phyloP scores from a whole-genome alignment of 2,113 vertebrate species.

The Machaerirhynchus nigripectus region DNA sequence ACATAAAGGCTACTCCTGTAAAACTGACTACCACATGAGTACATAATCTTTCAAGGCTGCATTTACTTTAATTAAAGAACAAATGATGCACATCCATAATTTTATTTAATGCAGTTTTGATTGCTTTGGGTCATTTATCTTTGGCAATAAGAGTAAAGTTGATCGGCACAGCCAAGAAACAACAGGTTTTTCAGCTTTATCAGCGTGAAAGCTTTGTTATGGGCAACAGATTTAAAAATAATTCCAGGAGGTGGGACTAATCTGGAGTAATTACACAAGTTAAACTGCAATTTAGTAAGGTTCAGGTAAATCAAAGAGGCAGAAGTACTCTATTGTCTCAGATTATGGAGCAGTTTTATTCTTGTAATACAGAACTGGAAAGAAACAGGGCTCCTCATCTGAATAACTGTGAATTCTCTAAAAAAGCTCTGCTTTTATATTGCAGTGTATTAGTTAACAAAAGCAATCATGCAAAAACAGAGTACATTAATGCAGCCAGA shows the following conservation, averaged over 20 bases:
- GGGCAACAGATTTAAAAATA: neutral
- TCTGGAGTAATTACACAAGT: conserved; percentile 23
- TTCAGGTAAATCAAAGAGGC: conserved; percentile 53
- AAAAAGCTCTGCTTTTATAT: neutral
- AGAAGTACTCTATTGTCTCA: conserved; percentile 39
- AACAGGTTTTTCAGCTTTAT: conserved; percentile 26
- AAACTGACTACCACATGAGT: neutral
- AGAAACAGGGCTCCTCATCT: neutral
- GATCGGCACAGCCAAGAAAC: conserved; percentile 18
- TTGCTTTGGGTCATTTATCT: conserved; percentile 67
- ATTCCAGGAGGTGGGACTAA: conserved; percentile 7
- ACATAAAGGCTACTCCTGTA: conserved; percentile 5
- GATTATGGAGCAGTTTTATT: neutral
- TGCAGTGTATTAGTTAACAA: neutral
- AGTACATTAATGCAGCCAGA: conserved; percentile 14
- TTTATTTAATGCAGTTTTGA: conserved; percentile 55
- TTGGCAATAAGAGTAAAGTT: conserved; percentile 47
- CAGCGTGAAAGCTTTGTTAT: conserved; percentile 13
- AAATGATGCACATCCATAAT: conserved; percentile 56
- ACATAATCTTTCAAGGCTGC: conserved; percentile 50
- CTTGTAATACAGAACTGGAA: neutral
- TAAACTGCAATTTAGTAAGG: conserved; percentile 45
- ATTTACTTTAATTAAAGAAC: conserved; percentile 66
- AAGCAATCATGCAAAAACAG: conserved; percentile 30
- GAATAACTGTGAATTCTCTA: neutral